Base-by-base conservation (phyloP, 2,888 invertebrate genomes). In the Ophioninae sp. region DNA sequence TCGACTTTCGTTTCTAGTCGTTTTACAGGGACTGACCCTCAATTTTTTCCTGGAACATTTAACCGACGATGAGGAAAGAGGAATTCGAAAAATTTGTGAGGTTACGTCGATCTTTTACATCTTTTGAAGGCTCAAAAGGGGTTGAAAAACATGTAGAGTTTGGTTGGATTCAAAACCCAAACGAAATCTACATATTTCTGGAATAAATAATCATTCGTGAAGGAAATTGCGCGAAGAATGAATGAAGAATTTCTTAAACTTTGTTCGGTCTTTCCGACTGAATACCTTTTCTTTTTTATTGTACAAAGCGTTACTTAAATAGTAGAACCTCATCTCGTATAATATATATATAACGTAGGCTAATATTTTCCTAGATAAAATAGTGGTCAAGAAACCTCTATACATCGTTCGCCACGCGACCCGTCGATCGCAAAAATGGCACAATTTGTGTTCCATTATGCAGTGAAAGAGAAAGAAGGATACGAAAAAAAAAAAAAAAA, bases 291-390 rank as follows among this genome's bases (percentile, higher is more conserved):
- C 86, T 92, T 91, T 76, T 87, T 92, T 91, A 92, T 93, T 93
- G 91, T 92, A 92, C 92, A 93, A 93, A 93, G 92, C 92, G 91
- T 92, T 93, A 93, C 91, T 92, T 91, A 91, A 93, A 92, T 92
- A 92, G 89, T 92, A 92, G 84, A 85, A 82, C 82, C 82, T 83
- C 85, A 62, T 83, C 80, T 83, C 79, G 79, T 83, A 30, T 80
- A 76, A 88, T 84, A 85, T 88, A 88, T 87, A 81, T 81, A 85
- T 89, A 87, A 88, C 73, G 87, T 90, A 88, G 86, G 87, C 88
- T 89, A 89, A 86, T 84, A 82, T 89, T 83, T 89, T 85, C 86
- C 88, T 90, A 50, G 50, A 50, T 50, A 90, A 91, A 91, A 90
- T 90, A 90, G 87, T 90, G 89, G 88, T 87, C 88, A 89, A 87